A percentile compares a stretch with the other conserved stretches of the same genome.
Evolutionary conservation across 2,797 vertebrate species (phyloP).

Genomic region (Chaenodraco wilsoni): DNA sequence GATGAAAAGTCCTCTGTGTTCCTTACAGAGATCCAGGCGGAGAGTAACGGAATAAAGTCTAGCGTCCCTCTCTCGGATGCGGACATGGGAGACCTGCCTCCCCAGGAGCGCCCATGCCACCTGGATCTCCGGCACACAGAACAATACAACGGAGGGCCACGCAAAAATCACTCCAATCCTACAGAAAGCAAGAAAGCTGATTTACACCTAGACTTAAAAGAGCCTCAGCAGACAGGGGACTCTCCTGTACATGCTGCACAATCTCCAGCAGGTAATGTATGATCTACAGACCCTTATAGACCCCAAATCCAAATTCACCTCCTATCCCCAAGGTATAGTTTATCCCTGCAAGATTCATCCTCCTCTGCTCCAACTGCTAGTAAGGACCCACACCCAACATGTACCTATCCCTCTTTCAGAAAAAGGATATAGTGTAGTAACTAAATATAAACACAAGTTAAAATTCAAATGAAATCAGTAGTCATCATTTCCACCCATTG

Average conservation of each 20-base stretch:
- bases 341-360: conserved; percentile 60
- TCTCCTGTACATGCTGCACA: conserved; percentile 88
- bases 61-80: conserved; percentile 24
- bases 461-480: conserved; percentile 61
- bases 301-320: conserved; percentile 56
- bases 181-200: conserved; percentile 88
- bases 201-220: conserved; percentile 86
- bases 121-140: conserved; percentile 91
- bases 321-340: conserved; percentile 49
- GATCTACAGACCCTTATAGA: conserved; percentile 78
- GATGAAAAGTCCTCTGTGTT: conserved; percentile 59
- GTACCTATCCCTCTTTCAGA: conserved; percentile 37
- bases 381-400: conserved; percentile 28
- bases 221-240: conserved; percentile 87
- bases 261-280: conserved; percentile 99
- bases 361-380: conserved; percentile 42
- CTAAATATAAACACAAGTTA: conserved; percentile 54
- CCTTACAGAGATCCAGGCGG: conserved; percentile 68
- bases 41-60: conserved; percentile 28
- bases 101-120: conserved; percentile 94
- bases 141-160: conserved; percentile 81
- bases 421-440: conserved; percentile 66
- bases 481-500: conserved; percentile 40
- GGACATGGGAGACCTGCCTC: conserved; percentile 81
- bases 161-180: conserved; percentile 81